Conservation (phyloP, 1,140 invertebrate genomes). For the Habropoda laboriosa region DNA sequence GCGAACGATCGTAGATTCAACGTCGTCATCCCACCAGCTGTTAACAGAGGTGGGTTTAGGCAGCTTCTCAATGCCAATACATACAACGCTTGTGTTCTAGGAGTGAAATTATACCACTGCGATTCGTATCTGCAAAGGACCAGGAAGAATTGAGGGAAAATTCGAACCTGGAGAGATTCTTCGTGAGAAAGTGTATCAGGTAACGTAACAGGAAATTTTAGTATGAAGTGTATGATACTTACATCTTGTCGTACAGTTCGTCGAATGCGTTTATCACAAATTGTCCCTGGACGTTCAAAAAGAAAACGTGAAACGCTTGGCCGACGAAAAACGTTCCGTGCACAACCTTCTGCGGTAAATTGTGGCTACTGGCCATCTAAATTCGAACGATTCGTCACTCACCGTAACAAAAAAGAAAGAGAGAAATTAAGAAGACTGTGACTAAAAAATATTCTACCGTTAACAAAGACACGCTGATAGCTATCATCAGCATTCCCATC, state of each 20-base stretch:
- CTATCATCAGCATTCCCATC: not conserved
- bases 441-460: not conserved
- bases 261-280: not conserved
- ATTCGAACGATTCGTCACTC: not conserved
- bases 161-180: too few species aligned
- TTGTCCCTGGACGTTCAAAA: constrained; percentile 4
- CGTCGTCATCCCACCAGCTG: too few species aligned
- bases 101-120: too few species aligned
- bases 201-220: too few species aligned
- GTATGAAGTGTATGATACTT: too few species aligned
- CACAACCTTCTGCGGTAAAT: not conserved
- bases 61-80: too few species aligned
- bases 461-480: not conserved
- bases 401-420: not conserved
- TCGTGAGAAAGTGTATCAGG: too few species aligned
- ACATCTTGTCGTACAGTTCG: not conserved
- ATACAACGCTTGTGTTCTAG: too few species aligned
- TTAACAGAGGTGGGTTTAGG: too few species aligned
- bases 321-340: not conserved
- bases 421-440: not conserved
- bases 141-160: not conserved
- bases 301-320: not conserved
- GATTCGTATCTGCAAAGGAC: constrained; percentile 2
- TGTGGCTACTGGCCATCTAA: not conserved
- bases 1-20: too few species aligned